These are phyloP conservation scores for Porites rus DNA, from an alignment of 92 coral and sea anemone species.

Conservation along the genomic window DNA sequence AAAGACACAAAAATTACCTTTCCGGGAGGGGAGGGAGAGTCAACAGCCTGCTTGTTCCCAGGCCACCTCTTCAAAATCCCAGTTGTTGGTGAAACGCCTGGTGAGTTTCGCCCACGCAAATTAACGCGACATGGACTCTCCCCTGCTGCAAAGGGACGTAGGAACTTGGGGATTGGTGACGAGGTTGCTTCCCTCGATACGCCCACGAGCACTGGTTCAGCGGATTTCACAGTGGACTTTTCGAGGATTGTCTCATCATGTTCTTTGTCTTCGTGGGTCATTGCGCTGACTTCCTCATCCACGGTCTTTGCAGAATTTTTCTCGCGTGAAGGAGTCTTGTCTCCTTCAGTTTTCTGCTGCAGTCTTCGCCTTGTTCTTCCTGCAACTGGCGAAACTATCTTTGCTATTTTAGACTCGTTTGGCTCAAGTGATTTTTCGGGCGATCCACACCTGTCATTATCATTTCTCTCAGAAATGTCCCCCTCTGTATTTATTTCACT, in stretches of 20 bases:
- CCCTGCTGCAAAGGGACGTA: constrained; percentile 76
- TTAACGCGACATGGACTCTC: constrained; percentile 84
- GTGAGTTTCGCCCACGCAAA: constrained; percentile 71
- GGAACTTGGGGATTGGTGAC: constrained; percentile 87
- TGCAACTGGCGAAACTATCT: constrained; percentile 76
- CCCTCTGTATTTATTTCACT: background rate
- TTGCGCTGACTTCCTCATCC: constrained; percentile 16
- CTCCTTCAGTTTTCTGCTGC: constrained; percentile 37
- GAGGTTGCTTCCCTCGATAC: constrained; percentile 62
- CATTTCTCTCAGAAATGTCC: background rate
- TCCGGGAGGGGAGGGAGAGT: constrained; percentile 98
- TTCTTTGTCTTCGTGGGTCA: background rate
- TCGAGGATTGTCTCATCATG: background rate
- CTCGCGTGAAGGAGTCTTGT: constrained; percentile 19
- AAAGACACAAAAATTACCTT: constrained; percentile 60
- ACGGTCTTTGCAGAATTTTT: constrained; percentile 8
- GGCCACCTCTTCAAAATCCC: constrained; percentile 90
- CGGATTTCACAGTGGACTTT: constrained; percentile 18
- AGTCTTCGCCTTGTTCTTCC: constrained; percentile 79
- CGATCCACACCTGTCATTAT: background rate
- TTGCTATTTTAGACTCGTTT: background rate
- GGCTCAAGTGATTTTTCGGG: constrained; percentile 17
- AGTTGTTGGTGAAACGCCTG: constrained; percentile 89
- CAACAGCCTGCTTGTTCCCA: constrained; percentile 66
- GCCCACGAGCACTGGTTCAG: constrained; percentile 27